Evolutionary conservation across 2,113 vertebrate genomes (phyloP).

Genomic region (Morone saxatilis): DNA sequence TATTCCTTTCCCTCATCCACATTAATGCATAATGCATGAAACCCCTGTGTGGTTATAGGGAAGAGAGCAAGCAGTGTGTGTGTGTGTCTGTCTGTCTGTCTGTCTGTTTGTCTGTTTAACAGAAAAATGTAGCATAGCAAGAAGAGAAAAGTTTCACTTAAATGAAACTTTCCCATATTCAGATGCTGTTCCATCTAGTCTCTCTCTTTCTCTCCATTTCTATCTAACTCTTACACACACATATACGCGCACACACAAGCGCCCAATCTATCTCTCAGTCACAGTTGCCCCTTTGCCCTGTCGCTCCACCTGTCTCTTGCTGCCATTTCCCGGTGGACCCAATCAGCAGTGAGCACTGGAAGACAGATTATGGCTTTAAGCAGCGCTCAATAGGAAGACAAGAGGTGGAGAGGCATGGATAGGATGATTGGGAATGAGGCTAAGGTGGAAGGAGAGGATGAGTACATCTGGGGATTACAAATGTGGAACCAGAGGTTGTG

Average conservation of each 20-base stretch:
- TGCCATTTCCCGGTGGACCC: slow-evolving; percentile 60
- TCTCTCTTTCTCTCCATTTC: too few relatives aligned
- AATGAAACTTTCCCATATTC: too few relatives aligned
- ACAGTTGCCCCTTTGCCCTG: slow-evolving; percentile 33
- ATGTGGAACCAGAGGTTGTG: slow-evolving; percentile 33
- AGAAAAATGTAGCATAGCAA: too few relatives aligned
- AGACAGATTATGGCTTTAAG: slow-evolving; percentile 55
- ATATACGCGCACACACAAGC: slow-evolving; percentile 9
- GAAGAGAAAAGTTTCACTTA: too few relatives aligned
- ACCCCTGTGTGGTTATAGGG: neutral
- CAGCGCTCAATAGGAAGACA: slow-evolving; percentile 16
- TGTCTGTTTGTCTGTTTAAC: too few relatives aligned
- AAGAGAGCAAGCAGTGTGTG: too few relatives aligned
- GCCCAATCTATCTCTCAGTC: slow-evolving; percentile 18
- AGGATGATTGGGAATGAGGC: slow-evolving; percentile 4
- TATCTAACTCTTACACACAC: neutral
- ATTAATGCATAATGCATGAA: slow-evolving; percentile 68
- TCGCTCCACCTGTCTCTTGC: slow-evolving; percentile 55
- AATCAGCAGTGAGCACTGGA: slow-evolving; percentile 61
- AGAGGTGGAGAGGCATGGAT: neutral
- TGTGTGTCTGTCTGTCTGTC: too few relatives aligned
- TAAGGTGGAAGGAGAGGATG: slow-evolving; percentile 1
- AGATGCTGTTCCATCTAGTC: too few relatives aligned
- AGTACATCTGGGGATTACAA: slow-evolving; percentile 33
- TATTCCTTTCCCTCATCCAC: slow-evolving; percentile 22